These are phyloP conservation scores for Phaetusa simplex DNA, from an alignment of 2,113 vertebrate genomes.

Conservation along the genomic window DNA sequence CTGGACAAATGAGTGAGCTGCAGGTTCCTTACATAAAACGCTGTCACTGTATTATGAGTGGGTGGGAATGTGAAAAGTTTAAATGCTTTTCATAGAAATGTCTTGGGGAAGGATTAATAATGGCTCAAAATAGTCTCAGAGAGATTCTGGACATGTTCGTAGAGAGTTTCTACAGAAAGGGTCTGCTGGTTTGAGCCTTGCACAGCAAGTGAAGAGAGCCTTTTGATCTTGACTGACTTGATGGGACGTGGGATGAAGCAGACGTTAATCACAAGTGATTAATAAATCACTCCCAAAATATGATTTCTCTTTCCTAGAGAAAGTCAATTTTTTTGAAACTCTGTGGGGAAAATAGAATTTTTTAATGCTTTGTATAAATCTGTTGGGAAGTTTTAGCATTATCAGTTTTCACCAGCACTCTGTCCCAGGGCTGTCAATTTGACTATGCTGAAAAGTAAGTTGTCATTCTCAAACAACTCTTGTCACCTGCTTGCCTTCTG, in stretches of 20 bases:
- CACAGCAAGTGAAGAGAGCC: not conserved
- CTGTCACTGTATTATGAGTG: not conserved
- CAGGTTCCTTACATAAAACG: not conserved
- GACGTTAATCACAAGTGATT: not conserved
- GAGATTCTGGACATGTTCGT: not conserved
- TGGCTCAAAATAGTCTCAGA: not conserved
- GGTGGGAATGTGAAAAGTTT: not conserved
- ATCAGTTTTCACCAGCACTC: not conserved
- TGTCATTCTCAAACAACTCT: not conserved
- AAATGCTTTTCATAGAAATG: not conserved
- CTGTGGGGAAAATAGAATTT: not conserved
- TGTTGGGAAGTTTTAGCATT: not conserved
- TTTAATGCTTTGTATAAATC: not conserved
- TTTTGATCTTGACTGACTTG: not conserved
- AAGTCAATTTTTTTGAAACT: not conserved
- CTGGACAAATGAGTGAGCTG: not conserved
- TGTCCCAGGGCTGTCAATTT: not conserved
- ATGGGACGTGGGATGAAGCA: not conserved
- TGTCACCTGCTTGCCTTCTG: not conserved
- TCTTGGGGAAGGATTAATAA: not conserved
- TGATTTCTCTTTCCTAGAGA: not conserved
- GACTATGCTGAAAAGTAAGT: not conserved
- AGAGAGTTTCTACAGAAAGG: not conserved
- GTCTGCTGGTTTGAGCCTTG: not conserved
- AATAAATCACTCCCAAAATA: not conserved